Percentiles rank a stretch among this genome's conserved stretches.
Conservation (phyloP, 2,797 vertebrate genomes). For the Poecilia picta region DNA sequence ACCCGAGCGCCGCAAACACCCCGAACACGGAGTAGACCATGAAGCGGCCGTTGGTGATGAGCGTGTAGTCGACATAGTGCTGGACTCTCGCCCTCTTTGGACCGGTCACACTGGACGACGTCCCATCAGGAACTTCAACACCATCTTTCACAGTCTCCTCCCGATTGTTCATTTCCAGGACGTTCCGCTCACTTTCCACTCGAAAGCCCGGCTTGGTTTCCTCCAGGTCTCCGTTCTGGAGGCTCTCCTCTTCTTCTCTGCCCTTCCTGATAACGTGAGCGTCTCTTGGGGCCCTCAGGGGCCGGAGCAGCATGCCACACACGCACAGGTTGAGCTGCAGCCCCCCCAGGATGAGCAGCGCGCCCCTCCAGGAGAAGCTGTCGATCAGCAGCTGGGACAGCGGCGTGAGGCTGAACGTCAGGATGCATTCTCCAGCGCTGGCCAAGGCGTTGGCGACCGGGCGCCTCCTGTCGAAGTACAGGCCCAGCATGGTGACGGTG, state of each 20-base stretch:
- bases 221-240: slow-evolving; percentile 17
- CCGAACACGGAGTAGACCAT: slow-evolving; percentile 81
- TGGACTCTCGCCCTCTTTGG: slow-evolving; percentile 36
- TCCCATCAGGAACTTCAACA: slow-evolving; percentile 8
- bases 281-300: slow-evolving; percentile 57
- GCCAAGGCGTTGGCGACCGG: slow-evolving; percentile 82
- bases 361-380: slow-evolving; percentile 83
- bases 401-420: slow-evolving; percentile 85
- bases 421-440: slow-evolving; percentile 82
- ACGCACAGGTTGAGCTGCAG: slow-evolving; percentile 83
- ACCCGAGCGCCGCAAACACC: slow-evolving; percentile 80
- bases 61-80: slow-evolving; percentile 70
- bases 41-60: slow-evolving; percentile 67
- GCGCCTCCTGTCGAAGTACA: slow-evolving; percentile 79
- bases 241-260: slow-evolving; percentile 28
- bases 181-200: slow-evolving; percentile 11
- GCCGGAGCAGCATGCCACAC: slow-evolving; percentile 82
- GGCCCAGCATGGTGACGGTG: slow-evolving; percentile 72
- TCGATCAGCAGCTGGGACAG: slow-evolving; percentile 84
- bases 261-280: slow-evolving; percentile 13
- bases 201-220: neutral
- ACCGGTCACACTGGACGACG: neutral
- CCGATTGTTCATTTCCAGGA: slow-evolving; percentile 2
- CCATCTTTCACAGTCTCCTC: neutral
- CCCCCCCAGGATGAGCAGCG: slow-evolving; percentile 81